Conservation (phyloP, 1,140 invertebrate species). For the Gryllus bimaculatus region DNA sequence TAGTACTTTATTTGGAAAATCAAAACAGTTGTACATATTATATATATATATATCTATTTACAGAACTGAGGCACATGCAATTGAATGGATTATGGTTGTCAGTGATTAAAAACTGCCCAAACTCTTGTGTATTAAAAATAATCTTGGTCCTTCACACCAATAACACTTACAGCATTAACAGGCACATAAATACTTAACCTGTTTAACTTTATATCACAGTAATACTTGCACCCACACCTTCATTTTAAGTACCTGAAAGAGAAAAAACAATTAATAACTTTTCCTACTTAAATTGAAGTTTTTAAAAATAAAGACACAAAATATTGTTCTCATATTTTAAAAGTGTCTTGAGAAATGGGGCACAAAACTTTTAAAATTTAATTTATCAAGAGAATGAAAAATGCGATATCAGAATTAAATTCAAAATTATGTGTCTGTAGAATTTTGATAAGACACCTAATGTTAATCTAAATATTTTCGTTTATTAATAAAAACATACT, state of each 20-base stretch:
- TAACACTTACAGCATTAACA: not conserved
- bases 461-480: too few relatives aligned
- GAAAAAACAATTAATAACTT: not conserved
- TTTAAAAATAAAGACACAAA: not conserved
- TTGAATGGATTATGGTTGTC: too few relatives aligned
- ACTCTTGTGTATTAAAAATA: not conserved
- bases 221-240: not conserved
- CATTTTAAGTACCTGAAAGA: not conserved
- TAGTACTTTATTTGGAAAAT: too few relatives aligned
- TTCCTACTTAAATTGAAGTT: not conserved
- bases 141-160: not conserved
- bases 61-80: too few relatives aligned
- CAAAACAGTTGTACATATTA: too few relatives aligned
- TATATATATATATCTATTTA: too few relatives aligned
- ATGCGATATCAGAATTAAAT: not conserved
- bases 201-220: not conserved
- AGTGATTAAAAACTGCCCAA: too few relatives aligned
- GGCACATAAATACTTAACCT: not conserved
- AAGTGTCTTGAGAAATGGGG: not conserved
- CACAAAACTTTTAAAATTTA: not conserved
- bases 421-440: not conserved
- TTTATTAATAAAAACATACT: conserved; percentile 34
- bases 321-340: not conserved
- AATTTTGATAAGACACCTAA: not conserved
- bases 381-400: not conserved